phyloP scores from a whole-genome alignment of 2,888 invertebrate species.

The Apotomis turbidana region DNA sequence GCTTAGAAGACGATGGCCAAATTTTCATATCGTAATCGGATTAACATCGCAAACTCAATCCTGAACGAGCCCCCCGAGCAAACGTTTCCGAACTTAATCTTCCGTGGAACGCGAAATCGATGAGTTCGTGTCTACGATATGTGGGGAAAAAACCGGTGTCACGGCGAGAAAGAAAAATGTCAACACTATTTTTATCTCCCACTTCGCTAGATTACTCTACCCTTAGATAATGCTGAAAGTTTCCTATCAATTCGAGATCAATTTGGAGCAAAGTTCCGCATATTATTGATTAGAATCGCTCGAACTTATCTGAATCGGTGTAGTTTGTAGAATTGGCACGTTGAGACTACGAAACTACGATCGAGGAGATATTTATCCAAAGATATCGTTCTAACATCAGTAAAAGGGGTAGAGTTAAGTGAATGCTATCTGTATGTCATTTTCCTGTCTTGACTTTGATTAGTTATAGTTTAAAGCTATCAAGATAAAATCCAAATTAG shows the following conservation, averaged over 20 bases:
- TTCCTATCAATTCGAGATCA: slow-evolving; percentile 6
- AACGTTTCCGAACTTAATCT: slow-evolving; percentile 70
- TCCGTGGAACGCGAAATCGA: slow-evolving; percentile 70
- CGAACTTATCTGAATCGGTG: background rate
- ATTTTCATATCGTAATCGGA: no score
- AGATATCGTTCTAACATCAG: background rate
- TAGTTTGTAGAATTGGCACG: slow-evolving; percentile 1
- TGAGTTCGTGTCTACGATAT: slow-evolving; percentile 58
- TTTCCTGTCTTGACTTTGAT: no score
- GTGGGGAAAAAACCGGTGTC: slow-evolving; percentile 47
- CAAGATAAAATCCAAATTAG: no score
- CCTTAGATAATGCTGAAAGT: slow-evolving; percentile 10
- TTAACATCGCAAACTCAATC: no score
- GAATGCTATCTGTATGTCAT: no score
- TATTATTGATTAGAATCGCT: slow-evolving; percentile 6
- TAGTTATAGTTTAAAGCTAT: no score
- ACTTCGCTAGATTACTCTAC: slow-evolving; percentile 24
- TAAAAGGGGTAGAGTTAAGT: no score
- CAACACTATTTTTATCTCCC: slow-evolving; percentile 63
- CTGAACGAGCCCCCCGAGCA: slow-evolving; percentile 34
- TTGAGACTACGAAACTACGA: slow-evolving; percentile 3
- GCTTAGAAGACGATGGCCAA: no score
- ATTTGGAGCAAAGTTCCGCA: slow-evolving; percentile 3
- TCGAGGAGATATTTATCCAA: background rate
- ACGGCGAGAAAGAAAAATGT: slow-evolving; percentile 62